Conservation (phyloP, 2,888 invertebrate species). For the Empis stercorea region DNA sequence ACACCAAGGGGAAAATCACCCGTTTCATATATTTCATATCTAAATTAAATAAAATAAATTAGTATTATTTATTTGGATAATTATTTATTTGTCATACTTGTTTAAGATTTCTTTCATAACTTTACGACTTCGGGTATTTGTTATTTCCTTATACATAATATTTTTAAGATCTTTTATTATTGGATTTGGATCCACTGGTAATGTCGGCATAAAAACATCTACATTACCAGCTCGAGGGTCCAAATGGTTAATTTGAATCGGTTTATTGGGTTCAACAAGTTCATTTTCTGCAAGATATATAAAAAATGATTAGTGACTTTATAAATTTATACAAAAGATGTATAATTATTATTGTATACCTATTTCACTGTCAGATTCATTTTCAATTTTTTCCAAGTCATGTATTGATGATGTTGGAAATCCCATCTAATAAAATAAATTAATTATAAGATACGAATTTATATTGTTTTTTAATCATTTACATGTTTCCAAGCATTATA, state of each 20-base stretch:
- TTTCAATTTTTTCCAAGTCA: constrained; percentile 44
- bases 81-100: constrained; percentile 34
- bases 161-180: constrained; percentile 43
- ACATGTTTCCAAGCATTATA: constrained; percentile 58
- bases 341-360: constrained; percentile 26
- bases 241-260: constrained; percentile 21
- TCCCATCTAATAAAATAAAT: constrained; percentile 43
- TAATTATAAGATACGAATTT: background rate
- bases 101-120: constrained; percentile 40
- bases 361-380: constrained; percentile 32
- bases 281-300: no score
- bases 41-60: constrained; percentile 21
- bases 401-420: constrained; percentile 58
- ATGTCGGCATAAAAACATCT: constrained; percentile 54
- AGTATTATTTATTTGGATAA: background rate
- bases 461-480: constrained; percentile 7
- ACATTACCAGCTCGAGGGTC: constrained; percentile 76
- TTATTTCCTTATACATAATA: constrained; percentile 38
- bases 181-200: constrained; percentile 48
- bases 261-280: no score
- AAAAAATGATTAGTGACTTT: no score
- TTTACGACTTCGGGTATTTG: constrained; percentile 44
- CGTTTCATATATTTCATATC: constrained; percentile 44
- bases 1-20: constrained; percentile 57
- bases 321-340: constrained; percentile 1